phyloP scores from a whole-genome alignment of 2,113 vertebrate genomes.

The Albula glossodonta region DNA sequence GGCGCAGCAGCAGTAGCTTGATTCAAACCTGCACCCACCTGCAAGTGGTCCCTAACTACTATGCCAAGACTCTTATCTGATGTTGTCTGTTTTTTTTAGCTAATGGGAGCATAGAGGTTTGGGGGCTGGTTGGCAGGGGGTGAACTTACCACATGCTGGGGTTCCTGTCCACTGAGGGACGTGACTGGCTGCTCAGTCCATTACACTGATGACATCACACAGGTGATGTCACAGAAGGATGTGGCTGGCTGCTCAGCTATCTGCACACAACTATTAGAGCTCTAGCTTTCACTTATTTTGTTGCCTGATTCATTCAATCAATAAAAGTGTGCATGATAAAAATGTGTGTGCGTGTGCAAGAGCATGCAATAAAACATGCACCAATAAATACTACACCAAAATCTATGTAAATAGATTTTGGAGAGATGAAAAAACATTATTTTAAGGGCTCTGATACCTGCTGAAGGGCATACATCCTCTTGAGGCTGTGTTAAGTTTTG shows the following conservation, averaged over 20 bases:
- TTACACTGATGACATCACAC: neutral
- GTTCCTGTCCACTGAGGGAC: neutral
- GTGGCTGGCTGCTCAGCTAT: neutral
- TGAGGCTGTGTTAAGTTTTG: neutral
- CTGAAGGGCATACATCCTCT: too few relatives aligned
- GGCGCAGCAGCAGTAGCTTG: neutral
- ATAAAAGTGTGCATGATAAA: too few relatives aligned
- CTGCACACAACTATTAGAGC: too few relatives aligned
- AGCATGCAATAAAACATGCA: too few relatives aligned
- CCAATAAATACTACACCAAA: too few relatives aligned
- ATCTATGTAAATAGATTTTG: too few relatives aligned
- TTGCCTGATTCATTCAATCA: too few relatives aligned
- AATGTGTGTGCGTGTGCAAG: too few relatives aligned
- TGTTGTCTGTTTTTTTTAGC: neutral
- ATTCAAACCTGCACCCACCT: neutral
- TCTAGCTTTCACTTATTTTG: too few relatives aligned
- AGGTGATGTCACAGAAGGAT: neutral
- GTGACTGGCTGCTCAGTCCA: too few relatives aligned
- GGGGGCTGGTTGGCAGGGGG: neutral
- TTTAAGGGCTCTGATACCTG: too few relatives aligned
- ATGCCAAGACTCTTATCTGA: neutral
- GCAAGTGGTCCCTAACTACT: neutral
- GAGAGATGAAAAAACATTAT: too few relatives aligned
- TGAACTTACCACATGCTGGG: neutral
- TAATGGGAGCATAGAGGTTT: neutral